Percentiles rank a stretch among this genome's conserved stretches.
Conservation (phyloP, 2,797 vertebrate species). For the Thunnus albacares region DNA sequence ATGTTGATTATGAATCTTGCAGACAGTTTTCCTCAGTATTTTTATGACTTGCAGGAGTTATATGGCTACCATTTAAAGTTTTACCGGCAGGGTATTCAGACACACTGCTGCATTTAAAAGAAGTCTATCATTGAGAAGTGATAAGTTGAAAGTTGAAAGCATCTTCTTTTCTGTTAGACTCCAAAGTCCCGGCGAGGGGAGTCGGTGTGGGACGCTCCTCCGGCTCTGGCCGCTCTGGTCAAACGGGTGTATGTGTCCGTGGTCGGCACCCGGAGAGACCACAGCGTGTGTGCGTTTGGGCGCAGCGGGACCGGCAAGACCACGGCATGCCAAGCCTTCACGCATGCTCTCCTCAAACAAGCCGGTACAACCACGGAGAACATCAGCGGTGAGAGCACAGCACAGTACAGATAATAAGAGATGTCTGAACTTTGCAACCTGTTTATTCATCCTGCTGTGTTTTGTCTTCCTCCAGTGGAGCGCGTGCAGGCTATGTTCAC, state of each 20-base stretch:
- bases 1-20: too few relatives aligned
- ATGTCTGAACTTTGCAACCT: fast-evolving
- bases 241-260: slow-evolving; percentile 89
- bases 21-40: too few relatives aligned
- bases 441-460: not conserved
- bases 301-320: slow-evolving; percentile 92
- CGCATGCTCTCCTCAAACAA: slow-evolving; percentile 87
- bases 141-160: too few relatives aligned
- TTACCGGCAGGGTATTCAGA: too few relatives aligned
- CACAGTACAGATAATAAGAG: too few relatives aligned
- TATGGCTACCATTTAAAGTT: too few relatives aligned
- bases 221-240: slow-evolving; percentile 86
- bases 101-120: too few relatives aligned
- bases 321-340: slow-evolving; percentile 84
- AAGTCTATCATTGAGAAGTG: too few relatives aligned
- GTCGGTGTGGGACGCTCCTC: slow-evolving; percentile 80
- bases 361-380: slow-evolving; percentile 85
- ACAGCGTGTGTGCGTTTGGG: slow-evolving; percentile 91
- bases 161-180: slow-evolving; percentile 60
- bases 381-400: slow-evolving; percentile 76
- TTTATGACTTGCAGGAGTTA: too few relatives aligned
- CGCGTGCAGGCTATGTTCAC: slow-evolving; percentile 93
- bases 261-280: slow-evolving; percentile 88
- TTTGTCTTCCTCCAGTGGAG: slow-evolving; percentile 84
- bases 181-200: slow-evolving; percentile 79